A percentile compares a stretch with the other conserved stretches of the same genome.
Evolutionary conservation across 2,888 invertebrate species (phyloP).

Genomic region (Tanypteryx hageni): DNA sequence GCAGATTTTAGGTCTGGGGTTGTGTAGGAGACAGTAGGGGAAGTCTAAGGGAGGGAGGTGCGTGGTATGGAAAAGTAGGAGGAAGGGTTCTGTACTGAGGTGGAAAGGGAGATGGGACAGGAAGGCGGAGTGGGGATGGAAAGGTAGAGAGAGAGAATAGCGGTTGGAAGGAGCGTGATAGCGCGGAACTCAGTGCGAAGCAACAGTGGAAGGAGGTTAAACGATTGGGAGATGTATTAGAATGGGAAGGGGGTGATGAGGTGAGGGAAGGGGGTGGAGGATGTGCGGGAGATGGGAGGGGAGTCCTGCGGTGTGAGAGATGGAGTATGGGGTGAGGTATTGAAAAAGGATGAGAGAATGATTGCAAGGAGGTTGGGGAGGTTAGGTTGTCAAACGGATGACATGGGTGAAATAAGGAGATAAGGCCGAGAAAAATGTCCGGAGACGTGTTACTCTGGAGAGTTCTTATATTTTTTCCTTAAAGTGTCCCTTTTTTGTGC

Average conservation of each 20-base stretch:
- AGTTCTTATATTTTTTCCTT: slow-evolving; percentile 6
- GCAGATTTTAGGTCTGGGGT: slow-evolving; percentile 37
- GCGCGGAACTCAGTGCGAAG: not conserved
- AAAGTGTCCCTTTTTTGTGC: not conserved
- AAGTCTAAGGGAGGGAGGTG: slow-evolving; percentile 8
- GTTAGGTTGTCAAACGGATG: slow-evolving; percentile 39
- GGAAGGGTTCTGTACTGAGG: too few species aligned
- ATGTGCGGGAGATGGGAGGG: not conserved
- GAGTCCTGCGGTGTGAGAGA: not conserved
- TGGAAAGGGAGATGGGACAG: not conserved
- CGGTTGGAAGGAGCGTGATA: not conserved
- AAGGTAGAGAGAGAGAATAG: not conserved
- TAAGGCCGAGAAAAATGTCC: slow-evolving; percentile 40
- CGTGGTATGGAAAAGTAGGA: too few species aligned
- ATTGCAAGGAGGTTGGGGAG: not conserved
- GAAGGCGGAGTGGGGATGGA: not conserved
- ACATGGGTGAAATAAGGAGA: slow-evolving; percentile 49
- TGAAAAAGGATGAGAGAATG: not conserved
- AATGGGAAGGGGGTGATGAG: not conserved
- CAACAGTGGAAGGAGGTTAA: not conserved
- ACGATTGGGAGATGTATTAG: not conserved
- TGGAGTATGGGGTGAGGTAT: too few species aligned
- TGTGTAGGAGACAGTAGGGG: not conserved
- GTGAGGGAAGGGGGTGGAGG: not conserved
- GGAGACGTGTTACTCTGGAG: not conserved